Evolutionary conservation across 2,797 vertebrate species (phyloP), one percentile per base, ranked within the genome.

Genomic region (Gila robusta): DNA sequence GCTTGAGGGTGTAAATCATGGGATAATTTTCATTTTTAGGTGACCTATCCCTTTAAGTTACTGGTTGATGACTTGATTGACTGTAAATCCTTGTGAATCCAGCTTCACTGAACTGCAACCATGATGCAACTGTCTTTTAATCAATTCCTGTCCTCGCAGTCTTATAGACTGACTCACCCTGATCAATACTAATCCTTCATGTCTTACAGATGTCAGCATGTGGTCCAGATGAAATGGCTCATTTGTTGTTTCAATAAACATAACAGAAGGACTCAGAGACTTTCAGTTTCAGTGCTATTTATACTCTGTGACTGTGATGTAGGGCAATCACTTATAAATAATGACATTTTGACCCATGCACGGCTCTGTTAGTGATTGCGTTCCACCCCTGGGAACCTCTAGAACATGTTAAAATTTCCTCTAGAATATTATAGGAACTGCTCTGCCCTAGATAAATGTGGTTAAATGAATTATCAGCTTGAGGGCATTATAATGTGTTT

Each of bases 141-240:
- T 82, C 87, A 86, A 52, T 84, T 44, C 44, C 23, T 79, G 32
- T 77, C 56, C 6, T 49, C 12, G 17, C 56, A 72, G 73, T 59
- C 28, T 79, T 74, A 44, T 41, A 86, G 85, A 84, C 67, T 37
- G 71, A 70, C 56, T 49, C n/a, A 67, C 9, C 23, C 67, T 79
- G 66, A 86, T 89, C 77, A 86, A 89, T 88, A 86, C 47, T 79
- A 14, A 71, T 78, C 78, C 41, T 66, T 86, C 35, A n/a, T 52
- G 70, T 85, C 19, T 37, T 62, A 35, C n/a, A 59, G 21, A 77
- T 72, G 28, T 52, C 74, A 69, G 81, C 66, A 64, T 23, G 59
- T 47, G 32, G 44, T 67, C 82, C 35, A 81, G 54, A 47, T 11
- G 8, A 39, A 83, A 76, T 19, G 44, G 44, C 82, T n/a, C 16